These are phyloP conservation scores for Philypnodon macrostomus DNA, from an alignment of 2,797 vertebrate genomes.

Conservation along the genomic window DNA sequence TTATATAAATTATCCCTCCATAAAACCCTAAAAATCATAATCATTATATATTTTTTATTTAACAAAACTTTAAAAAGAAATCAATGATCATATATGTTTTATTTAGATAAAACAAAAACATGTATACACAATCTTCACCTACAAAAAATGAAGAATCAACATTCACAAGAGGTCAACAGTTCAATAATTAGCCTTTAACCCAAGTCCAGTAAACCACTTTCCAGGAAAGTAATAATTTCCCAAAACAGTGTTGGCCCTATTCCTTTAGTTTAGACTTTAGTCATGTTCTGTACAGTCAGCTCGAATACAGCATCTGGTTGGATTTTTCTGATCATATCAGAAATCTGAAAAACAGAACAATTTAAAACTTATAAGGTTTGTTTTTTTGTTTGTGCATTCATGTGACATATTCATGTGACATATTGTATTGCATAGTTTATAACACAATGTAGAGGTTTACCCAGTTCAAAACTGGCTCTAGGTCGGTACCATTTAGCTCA, in stretches of 20 bases:
- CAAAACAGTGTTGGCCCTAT: neutral
- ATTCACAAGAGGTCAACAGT: too few species aligned
- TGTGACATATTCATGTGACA: too few species aligned
- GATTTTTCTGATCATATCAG: rapidly evolving
- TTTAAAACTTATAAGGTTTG: neutral
- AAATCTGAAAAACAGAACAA: slow-evolving; percentile 46
- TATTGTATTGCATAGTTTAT: too few species aligned
- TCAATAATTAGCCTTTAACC: neutral
- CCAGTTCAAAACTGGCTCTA: neutral
- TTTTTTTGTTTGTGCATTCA: neutral
- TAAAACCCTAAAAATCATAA: too few species aligned
- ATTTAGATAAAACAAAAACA: too few species aligned
- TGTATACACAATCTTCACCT: too few species aligned
- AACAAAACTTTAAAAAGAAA: too few species aligned
- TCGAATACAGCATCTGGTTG: neutral
- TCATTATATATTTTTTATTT: too few species aligned
- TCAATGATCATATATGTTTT: too few species aligned
- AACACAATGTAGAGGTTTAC: slow-evolving; percentile 20
- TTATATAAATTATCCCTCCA: too few species aligned
- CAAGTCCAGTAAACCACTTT: neutral
- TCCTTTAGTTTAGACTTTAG: slow-evolving; percentile 29
- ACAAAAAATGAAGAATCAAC: too few species aligned
- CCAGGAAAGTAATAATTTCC: neutral
- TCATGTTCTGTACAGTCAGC: slow-evolving; percentile 38
- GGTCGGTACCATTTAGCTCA: slow-evolving; percentile 11